Base-by-base conservation (phyloP, 2,888 invertebrate genomes). In the Drosophila anomelani region DNA sequence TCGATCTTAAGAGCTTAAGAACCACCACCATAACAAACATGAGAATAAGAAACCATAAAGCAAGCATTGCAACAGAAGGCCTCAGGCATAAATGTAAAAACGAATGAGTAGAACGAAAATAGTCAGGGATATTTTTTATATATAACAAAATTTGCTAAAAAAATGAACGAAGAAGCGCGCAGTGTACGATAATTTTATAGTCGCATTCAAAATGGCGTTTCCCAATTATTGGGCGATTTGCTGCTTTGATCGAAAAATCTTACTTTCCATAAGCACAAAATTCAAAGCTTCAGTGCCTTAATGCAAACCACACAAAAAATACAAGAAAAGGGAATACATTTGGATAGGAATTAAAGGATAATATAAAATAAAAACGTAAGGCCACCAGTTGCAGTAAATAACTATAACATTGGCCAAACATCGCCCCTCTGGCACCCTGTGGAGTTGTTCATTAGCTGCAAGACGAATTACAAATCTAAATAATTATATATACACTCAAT, bases 231-330 rank as follows among this genome's bases (percentile, higher is more conserved):
- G 23, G 20, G 53, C 17, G 15, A 39, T n/a, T 41, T 12, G 23
- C 39, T n/a, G 34, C 41, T n/a, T 70, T 58, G 46, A 53, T 73
- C 49, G 41, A 63, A 53, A 67, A 70, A 75, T 60, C 56, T 72
- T 75, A 74, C 75, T 82, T 84, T 82, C 75, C 72, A 77, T 68
- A 88, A 86, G 90, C 90, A 89, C 85, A 89, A 88, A 90, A 89
- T 85, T 90, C 78, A 88, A 84, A 84, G 91, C 91, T 90, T 90
- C 91, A 90, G 90, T 90, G 90, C 90, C 90, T 90, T 90, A 90
- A 90, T 79, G 89, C 88, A 83, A 82, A 81, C 58, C 77, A 77
- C 66, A 71, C 58, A 74, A 55, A 77, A 71, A 72, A 74, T 58
- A 29, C 29, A 67, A 62, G 51, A 53, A 43, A 47, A 38, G 58